Conservation (phyloP, 2,113 vertebrate species). For the Prolemur simus region DNA sequence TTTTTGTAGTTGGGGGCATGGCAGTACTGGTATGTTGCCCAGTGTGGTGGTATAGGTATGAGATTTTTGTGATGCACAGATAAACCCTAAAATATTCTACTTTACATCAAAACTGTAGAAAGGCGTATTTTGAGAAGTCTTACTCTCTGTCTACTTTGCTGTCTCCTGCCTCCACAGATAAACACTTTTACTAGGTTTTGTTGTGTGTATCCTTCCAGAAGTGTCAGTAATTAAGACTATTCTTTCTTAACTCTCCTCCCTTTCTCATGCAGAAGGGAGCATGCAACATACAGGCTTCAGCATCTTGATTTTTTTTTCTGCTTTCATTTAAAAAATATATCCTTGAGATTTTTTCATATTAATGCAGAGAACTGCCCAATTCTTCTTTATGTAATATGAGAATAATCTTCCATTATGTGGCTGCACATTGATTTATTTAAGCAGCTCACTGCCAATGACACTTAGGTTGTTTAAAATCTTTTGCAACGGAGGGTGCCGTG, state of each 20-base stretch:
- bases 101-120: background rate
- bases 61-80: background rate
- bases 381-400: background rate
- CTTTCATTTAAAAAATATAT: background rate
- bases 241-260: background rate
- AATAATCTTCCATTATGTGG: background rate
- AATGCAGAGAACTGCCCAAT: background rate
- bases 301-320: background rate
- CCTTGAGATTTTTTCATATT: background rate
- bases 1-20: background rate
- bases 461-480: background rate
- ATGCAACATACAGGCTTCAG: background rate
- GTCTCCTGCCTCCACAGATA: background rate
- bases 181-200: background rate
- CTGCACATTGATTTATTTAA: background rate
- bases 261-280: background rate
- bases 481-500: no score
- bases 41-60: rapidly evolving
- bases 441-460: background rate
- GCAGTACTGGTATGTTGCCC: background rate
- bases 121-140: background rate
- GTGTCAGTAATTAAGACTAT: no score
- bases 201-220: background rate
- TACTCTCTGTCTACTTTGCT: no score
- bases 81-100: background rate